These are phyloP conservation scores for Steromphala cineraria DNA, from an alignment of 2,888 invertebrate species.

Conservation along the genomic window DNA sequence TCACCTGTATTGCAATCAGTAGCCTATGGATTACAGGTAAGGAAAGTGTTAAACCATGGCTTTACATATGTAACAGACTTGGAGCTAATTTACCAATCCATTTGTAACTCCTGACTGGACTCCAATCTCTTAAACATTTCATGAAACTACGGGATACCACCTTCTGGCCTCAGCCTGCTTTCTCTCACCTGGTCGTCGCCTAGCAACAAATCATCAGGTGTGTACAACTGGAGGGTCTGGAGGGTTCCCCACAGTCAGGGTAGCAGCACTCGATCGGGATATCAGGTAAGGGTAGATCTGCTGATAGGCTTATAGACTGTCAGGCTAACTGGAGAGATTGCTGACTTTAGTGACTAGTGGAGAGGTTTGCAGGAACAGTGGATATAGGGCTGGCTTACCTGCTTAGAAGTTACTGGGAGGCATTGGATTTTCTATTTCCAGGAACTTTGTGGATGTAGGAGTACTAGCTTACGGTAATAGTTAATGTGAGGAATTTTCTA, in stretches of 20 bases:
- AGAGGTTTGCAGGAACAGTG: too few relatives aligned
- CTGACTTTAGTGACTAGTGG: too few relatives aligned
- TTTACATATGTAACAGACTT: not conserved
- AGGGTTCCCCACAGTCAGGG: not conserved
- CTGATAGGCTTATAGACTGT: not conserved
- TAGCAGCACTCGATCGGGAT: slow-evolving; percentile 1
- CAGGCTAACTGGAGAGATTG: not conserved
- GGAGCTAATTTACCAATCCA: not conserved
- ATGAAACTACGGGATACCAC: slow-evolving; percentile 9
- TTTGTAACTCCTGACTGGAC: not conserved
- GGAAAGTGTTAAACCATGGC: not conserved
- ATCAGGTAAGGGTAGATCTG: not conserved
- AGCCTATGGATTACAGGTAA: not conserved
- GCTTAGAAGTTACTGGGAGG: too few relatives aligned
- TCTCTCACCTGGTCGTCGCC: slow-evolving; percentile 7
- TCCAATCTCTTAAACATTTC: not conserved
- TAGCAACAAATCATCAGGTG: slow-evolving; percentile 11
- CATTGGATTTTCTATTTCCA: too few relatives aligned
- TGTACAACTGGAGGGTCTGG: slow-evolving; percentile 6
- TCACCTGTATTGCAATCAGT: not conserved
- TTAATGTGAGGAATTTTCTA: too few relatives aligned
- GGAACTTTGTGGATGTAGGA: too few relatives aligned
- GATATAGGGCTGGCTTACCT: too few relatives aligned
- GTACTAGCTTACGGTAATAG: too few relatives aligned
- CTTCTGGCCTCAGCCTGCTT: not conserved